Evolutionary conservation across 2,888 invertebrate species (phyloP), one percentile per base, ranked within the genome.

Genomic region (Danaus chrysippus): DNA sequence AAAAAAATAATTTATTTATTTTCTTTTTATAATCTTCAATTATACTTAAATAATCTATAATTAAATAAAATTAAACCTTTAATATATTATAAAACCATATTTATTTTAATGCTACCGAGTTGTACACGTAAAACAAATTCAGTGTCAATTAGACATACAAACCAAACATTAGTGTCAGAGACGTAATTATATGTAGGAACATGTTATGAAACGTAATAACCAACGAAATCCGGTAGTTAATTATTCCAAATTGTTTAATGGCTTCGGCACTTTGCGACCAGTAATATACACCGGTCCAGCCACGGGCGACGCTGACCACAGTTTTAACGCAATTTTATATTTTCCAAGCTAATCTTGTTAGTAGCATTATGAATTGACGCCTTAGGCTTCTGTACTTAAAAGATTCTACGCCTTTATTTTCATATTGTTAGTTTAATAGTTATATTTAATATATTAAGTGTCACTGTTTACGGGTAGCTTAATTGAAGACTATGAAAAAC

Each of bases 161-260:
- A 72, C 73, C 74, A 71, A 76, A 74, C 78, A 84, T 82, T 83
- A 83, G 79, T 80, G 76, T 77, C 80, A 82, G 81, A 78, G 74
- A 71, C 70, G 71, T 75, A 85, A 84, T 83, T 85, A 79, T 83
- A 76, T 80, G 78, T 78, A 76, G 79, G 75, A 75, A 76, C 81
- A 81, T 83, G 86, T 87, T 87, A 90, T 88, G 86, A 86, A 81
- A 84, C 79, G 83, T 83, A 87, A 91, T 91, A 86, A 86, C 83
- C 70, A 74, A 82, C 86, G 80, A 87, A 87, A 85, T 89, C 89
- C 91, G 83, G 88, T 89, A 90, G 91, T 91, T 91, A 91, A 91
- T 91, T 89, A 84, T 86, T 82, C 87, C 81, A 91, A 91, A 91
- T 91, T 91, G 91, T 89, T 84, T 91, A 91, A 91, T 91, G 79